Base-by-base conservation (phyloP, 2,888 invertebrate species). In the Fabriciana adippe region DNA sequence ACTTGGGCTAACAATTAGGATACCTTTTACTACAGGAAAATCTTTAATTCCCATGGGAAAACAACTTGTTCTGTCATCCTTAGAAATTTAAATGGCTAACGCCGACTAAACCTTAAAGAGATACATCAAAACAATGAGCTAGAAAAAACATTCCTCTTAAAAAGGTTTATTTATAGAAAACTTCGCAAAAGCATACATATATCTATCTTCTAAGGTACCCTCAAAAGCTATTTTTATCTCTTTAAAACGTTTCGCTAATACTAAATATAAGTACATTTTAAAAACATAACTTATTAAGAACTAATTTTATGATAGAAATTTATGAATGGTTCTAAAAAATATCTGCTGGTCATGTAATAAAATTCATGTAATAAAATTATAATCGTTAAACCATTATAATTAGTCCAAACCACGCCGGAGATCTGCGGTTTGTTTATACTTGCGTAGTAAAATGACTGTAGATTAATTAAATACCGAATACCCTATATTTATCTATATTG, bases 321-420 rank as follows among this genome's bases (percentile, higher is more conserved):
- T 47, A 55, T 54, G n/a, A 64, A 61, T 35, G 18, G 26, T 16
- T 48, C 16, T 55, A 31, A 62, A 65, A 61, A 45, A 55, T 31
- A 55, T 18, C 41, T 62, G 16, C 53, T 45, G 53, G 41, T 41
- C n/a, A n/a, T n/a, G n/a, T n/a, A n/a, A 51, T 55, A 59, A 54
- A 60, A 60, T 16, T n/a, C 41, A 31, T 51, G 55, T 61, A 55
- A 60, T 60, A 64, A 69, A 66, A 51, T 26, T 56, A 18, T n/a
- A 59, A 47, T 81, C 83, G 79, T 85, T 81, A 83, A 82, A 81
- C 86, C 83, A 81, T 77, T 82, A 83, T 87, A 84, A 80, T 82
- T 80, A 76, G 74, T 75, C 68, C 72, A 74, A 76, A 63, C 41
- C 68, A 55, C 76, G 73, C 73, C 74, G 73, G 76, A 75, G 75